Evolutionary conservation across 2,797 vertebrate genomes (phyloP).

Genomic region (Peromyscus aztecus): DNA sequence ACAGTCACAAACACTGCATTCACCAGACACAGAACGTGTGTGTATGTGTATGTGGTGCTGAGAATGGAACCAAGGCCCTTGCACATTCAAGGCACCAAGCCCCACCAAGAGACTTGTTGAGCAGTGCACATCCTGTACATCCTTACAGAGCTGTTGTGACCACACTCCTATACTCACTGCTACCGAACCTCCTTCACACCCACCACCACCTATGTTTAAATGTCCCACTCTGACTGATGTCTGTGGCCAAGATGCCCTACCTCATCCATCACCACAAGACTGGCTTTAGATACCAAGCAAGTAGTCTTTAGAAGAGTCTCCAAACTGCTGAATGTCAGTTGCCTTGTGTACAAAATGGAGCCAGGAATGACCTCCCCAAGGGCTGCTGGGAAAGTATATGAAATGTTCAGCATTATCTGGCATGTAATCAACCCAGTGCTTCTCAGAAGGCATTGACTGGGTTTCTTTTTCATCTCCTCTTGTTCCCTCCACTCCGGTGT

Average conservation of each 20-base stretch:
- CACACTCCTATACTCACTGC: not conserved
- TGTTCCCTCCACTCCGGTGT: not conserved
- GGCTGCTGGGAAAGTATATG: not conserved
- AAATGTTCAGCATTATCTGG: not conserved
- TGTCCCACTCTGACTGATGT: fast-evolving
- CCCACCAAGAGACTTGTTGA: not conserved
- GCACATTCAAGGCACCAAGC: not conserved
- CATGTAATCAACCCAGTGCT: not conserved
- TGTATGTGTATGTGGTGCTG: too few relatives aligned
- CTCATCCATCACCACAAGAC: not conserved
- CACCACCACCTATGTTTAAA: not conserved
- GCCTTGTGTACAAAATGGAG: not conserved
- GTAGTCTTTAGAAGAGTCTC: not conserved
- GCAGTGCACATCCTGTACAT: not conserved
- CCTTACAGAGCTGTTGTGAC: not conserved
- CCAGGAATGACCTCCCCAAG: not conserved
- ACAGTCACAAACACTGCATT: not conserved
- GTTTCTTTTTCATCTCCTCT: not conserved
- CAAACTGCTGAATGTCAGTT: not conserved
- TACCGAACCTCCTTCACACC: not conserved
- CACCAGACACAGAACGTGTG: not conserved
- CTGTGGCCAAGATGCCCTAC: not conserved
- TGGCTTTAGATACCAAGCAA: not conserved
- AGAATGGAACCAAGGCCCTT: not conserved
- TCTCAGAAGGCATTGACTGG: not conserved